These are phyloP conservation scores for Porites rus DNA, from an alignment of 92 coral and sea anemone genomes.

Conservation along the genomic window DNA sequence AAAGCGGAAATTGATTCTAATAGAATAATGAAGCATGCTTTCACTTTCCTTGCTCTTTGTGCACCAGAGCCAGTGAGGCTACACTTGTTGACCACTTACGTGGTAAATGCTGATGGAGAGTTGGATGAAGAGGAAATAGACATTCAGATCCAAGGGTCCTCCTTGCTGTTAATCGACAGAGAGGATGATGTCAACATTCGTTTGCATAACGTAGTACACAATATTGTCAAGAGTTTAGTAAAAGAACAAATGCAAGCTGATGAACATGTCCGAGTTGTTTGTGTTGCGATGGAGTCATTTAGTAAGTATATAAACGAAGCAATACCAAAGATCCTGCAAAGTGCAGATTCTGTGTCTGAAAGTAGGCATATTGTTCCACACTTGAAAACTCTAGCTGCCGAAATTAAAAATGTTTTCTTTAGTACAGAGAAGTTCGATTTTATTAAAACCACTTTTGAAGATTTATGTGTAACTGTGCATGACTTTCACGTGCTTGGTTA, in stretches of 20 bases:
- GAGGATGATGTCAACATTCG: neutral
- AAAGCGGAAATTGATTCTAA: constrained; percentile 9
- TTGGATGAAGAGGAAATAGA: too few species aligned
- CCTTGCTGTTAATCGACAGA: constrained; percentile 32
- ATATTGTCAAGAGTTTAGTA: neutral
- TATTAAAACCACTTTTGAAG: neutral
- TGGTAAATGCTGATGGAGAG: too few species aligned
- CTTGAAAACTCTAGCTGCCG: constrained; percentile 11
- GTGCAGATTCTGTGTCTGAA: neutral
- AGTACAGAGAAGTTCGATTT: neutral
- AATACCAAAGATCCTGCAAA: neutral
- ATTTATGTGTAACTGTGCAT: neutral
- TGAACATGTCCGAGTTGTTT: neutral
- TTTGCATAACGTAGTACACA: too few species aligned
- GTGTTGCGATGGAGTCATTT: neutral
- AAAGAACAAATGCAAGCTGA: neutral
- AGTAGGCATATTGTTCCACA: constrained; percentile 32
- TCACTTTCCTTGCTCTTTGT: constrained; percentile 44
- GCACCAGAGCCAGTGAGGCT: constrained; percentile 21
- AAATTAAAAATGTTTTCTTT: neutral
- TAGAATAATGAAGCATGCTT: constrained; percentile 30
- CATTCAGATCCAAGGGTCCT: too few species aligned
- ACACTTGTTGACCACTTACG: too few species aligned
- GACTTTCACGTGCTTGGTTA: neutral
- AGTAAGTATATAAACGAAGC: constrained; percentile 26